Percentiles rank a stretch among this genome's conserved stretches.
phyloP scores from a whole-genome alignment of 2,113 vertebrate species.

The Bubo blakistoni region DNA sequence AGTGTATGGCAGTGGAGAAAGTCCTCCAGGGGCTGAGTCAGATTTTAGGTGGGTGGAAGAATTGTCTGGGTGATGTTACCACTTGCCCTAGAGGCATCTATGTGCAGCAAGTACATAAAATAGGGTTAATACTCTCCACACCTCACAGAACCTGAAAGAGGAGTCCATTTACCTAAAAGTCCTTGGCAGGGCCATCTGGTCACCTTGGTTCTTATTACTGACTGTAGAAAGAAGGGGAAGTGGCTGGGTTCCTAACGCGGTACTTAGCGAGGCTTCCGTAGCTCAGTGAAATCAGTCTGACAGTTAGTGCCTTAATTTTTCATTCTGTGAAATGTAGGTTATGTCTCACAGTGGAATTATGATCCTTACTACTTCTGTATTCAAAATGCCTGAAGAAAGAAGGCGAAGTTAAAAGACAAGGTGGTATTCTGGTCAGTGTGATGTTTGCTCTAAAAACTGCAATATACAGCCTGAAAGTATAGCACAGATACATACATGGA shows the following conservation, averaged over 20 bases:
- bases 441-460: background rate
- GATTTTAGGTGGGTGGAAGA: background rate
- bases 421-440: background rate
- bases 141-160: background rate
- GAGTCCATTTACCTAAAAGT: background rate
- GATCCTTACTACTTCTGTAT: background rate
- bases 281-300: background rate
- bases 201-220: background rate
- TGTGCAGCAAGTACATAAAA: background rate
- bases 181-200: background rate
- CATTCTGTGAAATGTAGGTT: background rate
- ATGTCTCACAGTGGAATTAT: background rate
- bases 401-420: background rate
- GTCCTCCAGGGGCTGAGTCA: background rate
- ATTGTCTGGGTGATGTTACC: background rate
- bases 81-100: background rate
- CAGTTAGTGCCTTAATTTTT: background rate
- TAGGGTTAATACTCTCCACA: background rate
- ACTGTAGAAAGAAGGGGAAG: background rate
- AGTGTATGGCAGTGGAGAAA: background rate
- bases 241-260: background rate
- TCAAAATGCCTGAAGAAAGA: background rate
- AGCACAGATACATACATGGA: background rate
- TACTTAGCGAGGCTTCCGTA: background rate
- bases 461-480: background rate